A percentile compares a stretch with the other conserved stretches of the same genome.
phyloP scores from a whole-genome alignment of 2,797 vertebrate species.

The Xiphorhynchus erythropygius region DNA sequence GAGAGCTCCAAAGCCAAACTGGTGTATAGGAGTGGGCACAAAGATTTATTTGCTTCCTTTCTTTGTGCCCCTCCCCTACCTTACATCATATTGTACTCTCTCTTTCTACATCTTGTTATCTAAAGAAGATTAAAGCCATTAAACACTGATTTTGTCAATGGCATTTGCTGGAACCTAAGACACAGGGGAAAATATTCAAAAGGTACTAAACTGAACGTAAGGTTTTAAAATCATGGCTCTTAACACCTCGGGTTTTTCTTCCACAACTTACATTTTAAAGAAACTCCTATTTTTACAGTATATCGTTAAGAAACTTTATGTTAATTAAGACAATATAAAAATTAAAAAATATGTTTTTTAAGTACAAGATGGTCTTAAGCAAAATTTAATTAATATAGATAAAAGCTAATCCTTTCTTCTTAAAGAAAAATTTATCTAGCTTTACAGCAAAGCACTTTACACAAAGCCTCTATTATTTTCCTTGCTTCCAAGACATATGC shows the following conservation, averaged over 20 bases:
- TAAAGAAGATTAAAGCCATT: neutral
- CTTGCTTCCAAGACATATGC: neutral
- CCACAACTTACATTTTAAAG: neutral
- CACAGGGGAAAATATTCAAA: neutral
- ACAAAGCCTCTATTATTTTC: slow-evolving; percentile 3
- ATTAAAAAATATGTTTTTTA: neutral
- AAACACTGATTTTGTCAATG: neutral
- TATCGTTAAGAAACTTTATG: neutral
- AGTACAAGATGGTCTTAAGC: neutral
- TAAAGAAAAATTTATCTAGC: neutral
- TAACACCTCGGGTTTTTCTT: neutral
- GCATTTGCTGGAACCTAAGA: neutral
- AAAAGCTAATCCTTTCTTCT: slow-evolving; percentile 25
- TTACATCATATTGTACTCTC: neutral
- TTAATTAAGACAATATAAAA: neutral
- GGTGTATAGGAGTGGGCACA: neutral
- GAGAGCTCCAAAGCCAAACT: neutral
- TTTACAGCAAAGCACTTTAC: slow-evolving; percentile 8
- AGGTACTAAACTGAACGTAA: neutral
- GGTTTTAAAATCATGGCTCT: neutral
- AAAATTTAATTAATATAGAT: slow-evolving; percentile 40
- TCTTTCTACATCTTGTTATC: neutral
- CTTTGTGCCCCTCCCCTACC: neutral
- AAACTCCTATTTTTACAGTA: neutral
- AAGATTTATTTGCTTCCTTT: neutral